Conservation (phyloP, 2,888 invertebrate species). For the Aquatica leii region DNA sequence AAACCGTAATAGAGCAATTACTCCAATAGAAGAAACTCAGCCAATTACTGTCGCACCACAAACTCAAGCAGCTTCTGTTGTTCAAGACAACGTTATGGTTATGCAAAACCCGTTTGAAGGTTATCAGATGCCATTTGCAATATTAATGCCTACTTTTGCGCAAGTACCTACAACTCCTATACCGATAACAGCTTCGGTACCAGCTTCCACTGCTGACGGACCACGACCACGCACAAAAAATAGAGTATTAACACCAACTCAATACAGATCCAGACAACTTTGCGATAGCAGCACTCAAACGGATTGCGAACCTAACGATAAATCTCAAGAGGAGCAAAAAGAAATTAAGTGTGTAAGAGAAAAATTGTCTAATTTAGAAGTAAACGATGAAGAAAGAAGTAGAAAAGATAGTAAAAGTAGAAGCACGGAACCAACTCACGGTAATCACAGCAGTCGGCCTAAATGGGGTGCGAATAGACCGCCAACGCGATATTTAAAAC, state of each 20-base stretch:
- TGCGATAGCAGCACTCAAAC: constrained; percentile 77
- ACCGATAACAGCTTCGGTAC: constrained; percentile 52
- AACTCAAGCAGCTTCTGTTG: not conserved
- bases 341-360: constrained; percentile 51
- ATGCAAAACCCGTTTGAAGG: constrained; percentile 60
- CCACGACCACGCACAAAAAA: constrained; percentile 59
- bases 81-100: constrained; percentile 55
- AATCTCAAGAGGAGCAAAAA: constrained; percentile 54
- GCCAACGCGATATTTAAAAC: constrained; percentile 84
- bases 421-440: constrained; percentile 65
- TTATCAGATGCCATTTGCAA: constrained; percentile 65
- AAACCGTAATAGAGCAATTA: constrained; percentile 20
- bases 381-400: constrained; percentile 59
- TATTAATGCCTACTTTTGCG: constrained; percentile 65
- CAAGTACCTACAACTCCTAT: constrained; percentile 48
- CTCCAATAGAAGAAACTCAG: constrained; percentile 3
- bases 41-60: constrained; percentile 20
- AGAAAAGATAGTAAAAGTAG: constrained; percentile 66
- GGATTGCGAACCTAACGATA: constrained; percentile 55
- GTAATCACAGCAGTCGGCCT: constrained; percentile 71
- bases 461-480: constrained; percentile 82
- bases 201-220: constrained; percentile 44
- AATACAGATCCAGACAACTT: constrained; percentile 62
- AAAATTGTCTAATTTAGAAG: constrained; percentile 63
- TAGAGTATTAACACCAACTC: constrained; percentile 67